Evolutionary conservation across 1,140 invertebrate genomes (phyloP).

Genomic region (Hermetia illucens): DNA sequence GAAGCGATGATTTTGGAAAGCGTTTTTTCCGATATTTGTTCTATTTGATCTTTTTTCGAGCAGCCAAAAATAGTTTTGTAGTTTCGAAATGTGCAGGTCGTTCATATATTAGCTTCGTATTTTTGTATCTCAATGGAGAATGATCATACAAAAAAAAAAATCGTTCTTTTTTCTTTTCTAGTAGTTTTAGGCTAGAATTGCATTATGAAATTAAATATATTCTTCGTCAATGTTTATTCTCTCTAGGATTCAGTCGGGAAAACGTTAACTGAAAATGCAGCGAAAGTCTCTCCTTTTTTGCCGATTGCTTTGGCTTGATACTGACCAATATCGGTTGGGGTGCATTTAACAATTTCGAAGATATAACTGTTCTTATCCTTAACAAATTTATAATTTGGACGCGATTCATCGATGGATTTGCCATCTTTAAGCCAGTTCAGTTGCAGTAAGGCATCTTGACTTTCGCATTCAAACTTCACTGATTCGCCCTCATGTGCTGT

Average conservation of each 20-base stretch:
- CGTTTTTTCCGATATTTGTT: no score
- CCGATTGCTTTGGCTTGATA: constrained; percentile 77
- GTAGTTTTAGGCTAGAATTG: no score
- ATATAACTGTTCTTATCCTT: constrained; percentile 62
- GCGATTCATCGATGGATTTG: constrained; percentile 62
- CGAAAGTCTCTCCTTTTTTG: constrained; percentile 64
- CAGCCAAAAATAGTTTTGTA: no score
- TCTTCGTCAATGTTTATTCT: no score
- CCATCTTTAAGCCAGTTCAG: constrained; percentile 82
- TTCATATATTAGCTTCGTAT: no score
- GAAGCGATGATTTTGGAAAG: no score
- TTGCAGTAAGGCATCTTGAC: constrained; percentile 36
- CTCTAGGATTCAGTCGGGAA: not conserved
- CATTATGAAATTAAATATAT: no score
- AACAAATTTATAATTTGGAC: constrained; percentile 64
- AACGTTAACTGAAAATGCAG: constrained; percentile 80
- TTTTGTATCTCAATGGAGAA: no score
- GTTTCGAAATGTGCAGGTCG: no score
- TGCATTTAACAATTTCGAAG: constrained; percentile 61
- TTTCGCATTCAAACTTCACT: constrained; percentile 46
- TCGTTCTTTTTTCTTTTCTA: no score
- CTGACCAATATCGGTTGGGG: constrained; percentile 71
- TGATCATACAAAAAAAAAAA: no score
- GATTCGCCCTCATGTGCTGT: constrained; percentile 70
- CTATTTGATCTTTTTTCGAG: no score